Conservation (phyloP, 1,140 invertebrate genomes). For the Heliconius eleuchia region DNA sequence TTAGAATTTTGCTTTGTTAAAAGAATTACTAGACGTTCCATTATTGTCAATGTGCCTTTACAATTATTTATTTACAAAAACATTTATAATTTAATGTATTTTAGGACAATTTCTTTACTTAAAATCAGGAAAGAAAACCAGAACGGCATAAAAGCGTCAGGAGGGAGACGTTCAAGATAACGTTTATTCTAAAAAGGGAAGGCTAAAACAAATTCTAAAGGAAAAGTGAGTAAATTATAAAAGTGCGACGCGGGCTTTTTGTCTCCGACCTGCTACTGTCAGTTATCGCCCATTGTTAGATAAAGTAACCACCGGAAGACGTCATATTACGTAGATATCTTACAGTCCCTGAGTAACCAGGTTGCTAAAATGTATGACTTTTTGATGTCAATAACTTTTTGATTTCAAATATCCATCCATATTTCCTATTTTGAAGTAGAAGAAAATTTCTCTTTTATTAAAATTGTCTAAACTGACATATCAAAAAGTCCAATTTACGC, state of each 20-base stretch:
- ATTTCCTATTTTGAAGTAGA: background rate
- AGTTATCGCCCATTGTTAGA: constrained; percentile 13
- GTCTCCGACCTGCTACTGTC: constrained; percentile 13
- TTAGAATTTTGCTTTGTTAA: too few species aligned
- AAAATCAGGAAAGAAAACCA: background rate
- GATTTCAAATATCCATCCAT: background rate
- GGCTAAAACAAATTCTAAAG: constrained; percentile 10
- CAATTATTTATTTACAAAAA: too few species aligned
- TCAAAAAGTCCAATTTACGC: too few species aligned
- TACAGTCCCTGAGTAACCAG: background rate
- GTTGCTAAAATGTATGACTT: background rate
- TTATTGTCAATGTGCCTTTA: too few species aligned
- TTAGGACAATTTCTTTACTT: background rate
- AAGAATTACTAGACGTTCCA: too few species aligned
- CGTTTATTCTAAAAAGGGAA: constrained; percentile 10
- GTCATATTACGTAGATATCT: constrained; percentile 1
- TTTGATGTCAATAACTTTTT: background rate
- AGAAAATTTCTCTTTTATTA: background rate
- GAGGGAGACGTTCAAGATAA: background rate
- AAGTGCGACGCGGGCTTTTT: constrained; percentile 5
- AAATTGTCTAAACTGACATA: too few species aligned
- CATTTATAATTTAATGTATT: background rate
- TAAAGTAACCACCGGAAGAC: background rate
- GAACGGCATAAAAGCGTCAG: background rate
- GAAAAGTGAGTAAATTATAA: constrained; percentile 9